Evolutionary conservation across 2,888 invertebrate species (phyloP).

Genomic region (Latrodectus elegans): DNA sequence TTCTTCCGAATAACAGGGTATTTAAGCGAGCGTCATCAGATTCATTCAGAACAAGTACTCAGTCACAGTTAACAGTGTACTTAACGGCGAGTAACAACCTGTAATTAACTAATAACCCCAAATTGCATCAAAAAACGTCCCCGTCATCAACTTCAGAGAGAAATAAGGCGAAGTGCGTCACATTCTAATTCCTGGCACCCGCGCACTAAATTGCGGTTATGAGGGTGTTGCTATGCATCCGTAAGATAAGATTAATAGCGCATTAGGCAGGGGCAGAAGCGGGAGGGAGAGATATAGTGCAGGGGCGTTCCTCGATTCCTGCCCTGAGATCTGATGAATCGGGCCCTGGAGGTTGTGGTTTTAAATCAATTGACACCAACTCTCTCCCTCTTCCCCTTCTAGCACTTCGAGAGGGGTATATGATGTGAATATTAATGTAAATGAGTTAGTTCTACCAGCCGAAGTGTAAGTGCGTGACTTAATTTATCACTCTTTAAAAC

Average conservation of each 20-base stretch:
- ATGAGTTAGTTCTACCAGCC: not conserved
- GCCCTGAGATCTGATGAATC: slow-evolving; percentile 51
- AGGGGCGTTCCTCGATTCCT: slow-evolving; percentile 36
- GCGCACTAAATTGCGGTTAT: not conserved
- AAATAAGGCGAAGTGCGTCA: not conserved
- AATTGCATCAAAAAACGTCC: not conserved
- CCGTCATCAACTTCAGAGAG: not conserved
- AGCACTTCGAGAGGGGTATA: not conserved
- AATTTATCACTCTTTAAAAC: not conserved
- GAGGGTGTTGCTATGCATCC: slow-evolving; percentile 34
- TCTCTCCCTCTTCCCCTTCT: not conserved
- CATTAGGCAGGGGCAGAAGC: slow-evolving; percentile 10
- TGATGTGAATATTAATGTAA: slow-evolving; percentile 33
- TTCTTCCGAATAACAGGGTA: not conserved
- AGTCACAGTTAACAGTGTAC: slow-evolving; percentile 1
- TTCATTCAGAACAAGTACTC: not conserved
- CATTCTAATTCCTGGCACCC: not conserved
- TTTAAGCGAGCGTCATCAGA: not conserved
- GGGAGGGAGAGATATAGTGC: slow-evolving; percentile 11
- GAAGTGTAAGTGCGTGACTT: not conserved
- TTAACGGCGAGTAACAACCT: slow-evolving; percentile 15
- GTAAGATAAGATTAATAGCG: slow-evolving; percentile 40
- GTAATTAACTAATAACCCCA: slow-evolving; percentile 32
- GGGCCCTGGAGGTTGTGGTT: slow-evolving; percentile 48
- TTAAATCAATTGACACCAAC: slow-evolving; percentile 65